Evolutionary conservation across 2,888 invertebrate species (phyloP).

Genomic region (Tinea trinotella): DNA sequence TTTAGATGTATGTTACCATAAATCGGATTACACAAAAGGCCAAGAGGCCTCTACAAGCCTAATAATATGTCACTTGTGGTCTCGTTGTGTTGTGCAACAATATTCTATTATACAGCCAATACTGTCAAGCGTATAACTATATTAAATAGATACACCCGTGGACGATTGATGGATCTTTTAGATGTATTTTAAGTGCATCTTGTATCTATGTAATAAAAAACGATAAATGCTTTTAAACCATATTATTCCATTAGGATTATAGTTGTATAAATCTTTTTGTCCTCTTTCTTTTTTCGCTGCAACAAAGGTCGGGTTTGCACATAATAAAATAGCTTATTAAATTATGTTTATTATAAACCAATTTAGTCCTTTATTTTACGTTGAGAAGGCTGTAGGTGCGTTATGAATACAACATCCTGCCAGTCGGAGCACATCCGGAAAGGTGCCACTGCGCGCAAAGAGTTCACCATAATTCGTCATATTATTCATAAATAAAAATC

Average conservation of each 20-base stretch:
- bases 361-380: constrained; percentile 5
- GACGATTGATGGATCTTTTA: constrained; percentile 50
- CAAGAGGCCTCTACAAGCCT: constrained; percentile 47
- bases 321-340: not conserved
- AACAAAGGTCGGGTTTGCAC: no score
- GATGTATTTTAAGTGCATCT: not conserved
- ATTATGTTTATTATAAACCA: not conserved
- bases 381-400: constrained; percentile 12
- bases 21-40: constrained; percentile 32
- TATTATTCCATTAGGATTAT: not conserved
- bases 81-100: constrained; percentile 53
- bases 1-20: not conserved
- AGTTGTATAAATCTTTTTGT: not conserved
- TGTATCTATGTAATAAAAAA: not conserved
- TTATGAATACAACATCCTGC: constrained; percentile 47
- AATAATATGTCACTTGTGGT: constrained; percentile 57
- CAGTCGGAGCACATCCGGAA: constrained; percentile 60
- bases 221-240: not conserved
- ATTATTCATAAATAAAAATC: constrained; percentile 70
- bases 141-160: constrained; percentile 52
- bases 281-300: not conserved
- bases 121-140: constrained; percentile 55
- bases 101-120: constrained; percentile 34
- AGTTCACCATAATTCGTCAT: constrained; percentile 65
- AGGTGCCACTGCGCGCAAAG: constrained; percentile 62